Conservation (phyloP, 1,140 invertebrate genomes). For the Formica exsecta region DNA sequence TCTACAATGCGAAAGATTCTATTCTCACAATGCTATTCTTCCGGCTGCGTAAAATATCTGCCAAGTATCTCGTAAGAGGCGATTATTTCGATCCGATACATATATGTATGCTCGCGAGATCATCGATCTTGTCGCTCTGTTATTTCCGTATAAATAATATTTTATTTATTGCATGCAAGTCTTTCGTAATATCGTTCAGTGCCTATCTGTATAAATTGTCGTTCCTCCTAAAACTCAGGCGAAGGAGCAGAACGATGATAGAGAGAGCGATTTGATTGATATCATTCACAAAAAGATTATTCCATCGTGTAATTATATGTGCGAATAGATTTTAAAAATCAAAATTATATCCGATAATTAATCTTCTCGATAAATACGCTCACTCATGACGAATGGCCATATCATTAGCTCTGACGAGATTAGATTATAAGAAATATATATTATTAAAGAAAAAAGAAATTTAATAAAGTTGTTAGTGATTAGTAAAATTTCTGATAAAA, state of each 20-base stretch:
- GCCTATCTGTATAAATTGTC: slow-evolving; percentile 21
- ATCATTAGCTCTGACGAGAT: neutral
- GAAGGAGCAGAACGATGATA: slow-evolving; percentile 58
- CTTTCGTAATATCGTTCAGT: slow-evolving; percentile 24
- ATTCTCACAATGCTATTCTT: slow-evolving; percentile 30
- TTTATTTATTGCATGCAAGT: slow-evolving; percentile 68
- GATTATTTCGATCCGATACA: slow-evolving; percentile 23
- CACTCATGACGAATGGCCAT: neutral
- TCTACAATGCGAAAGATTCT: slow-evolving; percentile 21
- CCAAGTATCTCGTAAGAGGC: slow-evolving; percentile 3
- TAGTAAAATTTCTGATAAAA: neutral
- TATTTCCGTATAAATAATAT: slow-evolving; percentile 57
- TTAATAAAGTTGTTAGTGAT: neutral
- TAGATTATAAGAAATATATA: neutral
- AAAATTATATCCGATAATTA: neutral
- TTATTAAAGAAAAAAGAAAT: neutral
- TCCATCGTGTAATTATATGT: neutral
- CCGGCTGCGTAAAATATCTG: slow-evolving; percentile 31
- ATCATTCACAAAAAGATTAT: neutral
- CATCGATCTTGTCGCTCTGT: slow-evolving; percentile 29
- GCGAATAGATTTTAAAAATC: neutral
- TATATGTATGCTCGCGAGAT: slow-evolving; percentile 36
- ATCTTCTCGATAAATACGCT: neutral
- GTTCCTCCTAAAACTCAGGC: neutral
- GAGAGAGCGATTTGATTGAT: neutral